Base-by-base conservation (phyloP, 2,888 invertebrate species). In the Pachycephus smyrnensis region DNA sequence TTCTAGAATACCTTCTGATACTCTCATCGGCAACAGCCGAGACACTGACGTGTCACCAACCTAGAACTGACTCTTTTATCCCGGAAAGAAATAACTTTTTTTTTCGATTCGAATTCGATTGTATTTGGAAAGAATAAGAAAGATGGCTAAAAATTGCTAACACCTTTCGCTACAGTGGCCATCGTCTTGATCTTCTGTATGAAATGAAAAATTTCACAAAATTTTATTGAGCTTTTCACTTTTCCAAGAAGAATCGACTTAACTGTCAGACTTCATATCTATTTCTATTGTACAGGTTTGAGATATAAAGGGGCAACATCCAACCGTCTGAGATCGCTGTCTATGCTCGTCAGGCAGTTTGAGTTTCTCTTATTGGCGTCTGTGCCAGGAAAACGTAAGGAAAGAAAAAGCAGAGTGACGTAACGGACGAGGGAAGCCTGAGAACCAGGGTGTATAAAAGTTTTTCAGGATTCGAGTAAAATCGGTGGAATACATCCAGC, bases 381-480 rank as follows among this genome's bases (percentile, higher is more conserved):
- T 55, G 9, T 9, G 55, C 23, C 55, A 55, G 55, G 2, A 55
- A 55, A 55, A 23, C 23, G 23, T 1, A 55, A 23, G 9, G 23
- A 55, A 55, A 55, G 55, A 55, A 55, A 55, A 23, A 23, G 23
- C 55, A 23, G 23, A 23, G 23, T 6, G 55, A 55, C 40, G 40
- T 23, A 55, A 23, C 55, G 55, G 9, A 23, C 23, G 55, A 55
- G 55, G 55, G 23, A 9, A 55, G 55, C 55, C 55, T 55, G 55
- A 55, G 55, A 55, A 55, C 23, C 55, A 23, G 23, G 23, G 55
- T 9, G 55, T 55, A 23, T 85, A 86, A 86, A 90, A 89, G 86
- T 88, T 89, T 87, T 81, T 82, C 82, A 84, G 84, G 83, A 82
- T 80, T 81, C 85, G 84, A 81, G 82, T 80, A 83, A 87, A 89